phyloP scores from a whole-genome alignment of 2,888 invertebrate species.

The Leucophenga montana region DNA sequence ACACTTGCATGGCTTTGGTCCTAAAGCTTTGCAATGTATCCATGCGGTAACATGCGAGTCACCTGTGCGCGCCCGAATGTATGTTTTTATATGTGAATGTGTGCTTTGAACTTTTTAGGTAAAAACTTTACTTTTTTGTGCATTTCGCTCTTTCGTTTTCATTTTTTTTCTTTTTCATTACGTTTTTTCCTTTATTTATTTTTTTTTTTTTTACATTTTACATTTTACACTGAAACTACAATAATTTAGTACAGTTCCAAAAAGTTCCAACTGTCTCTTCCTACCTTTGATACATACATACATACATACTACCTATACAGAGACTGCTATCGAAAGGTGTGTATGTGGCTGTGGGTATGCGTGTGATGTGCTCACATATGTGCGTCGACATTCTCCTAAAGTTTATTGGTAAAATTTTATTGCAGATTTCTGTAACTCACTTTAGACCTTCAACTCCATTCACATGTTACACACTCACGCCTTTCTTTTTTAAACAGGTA shows the following conservation, averaged over 20 bases:
- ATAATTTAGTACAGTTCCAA: conserved; percentile 63
- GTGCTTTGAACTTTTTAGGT: no score
- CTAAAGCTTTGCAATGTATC: no score
- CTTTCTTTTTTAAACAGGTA: neutral
- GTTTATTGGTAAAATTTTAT: conserved; percentile 65
- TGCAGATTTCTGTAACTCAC: conserved; percentile 54
- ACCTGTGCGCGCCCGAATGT: no score
- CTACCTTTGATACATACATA: conserved; percentile 21
- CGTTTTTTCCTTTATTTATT: no score
- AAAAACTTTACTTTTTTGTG: no score
- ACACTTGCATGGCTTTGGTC: no score
- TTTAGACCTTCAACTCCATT: conserved; percentile 40
- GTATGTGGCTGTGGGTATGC: conserved; percentile 42
- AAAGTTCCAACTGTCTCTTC: conserved; percentile 62
- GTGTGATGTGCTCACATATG: conserved; percentile 28
- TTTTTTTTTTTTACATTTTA: no score
- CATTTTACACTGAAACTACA: conserved; percentile 50
- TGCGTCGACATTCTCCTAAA: conserved; percentile 37
- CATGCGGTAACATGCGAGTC: no score
- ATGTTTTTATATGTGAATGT: no score
- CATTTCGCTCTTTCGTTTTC: no score
- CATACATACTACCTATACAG: neutral
- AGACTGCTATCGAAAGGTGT: neutral
- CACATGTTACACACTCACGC: neutral
- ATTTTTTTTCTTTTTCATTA: no score